Percentiles rank a stretch among this genome's conserved stretches.
Conservation (phyloP, 2,113 vertebrate genomes). For the Daboia siamensis region DNA sequence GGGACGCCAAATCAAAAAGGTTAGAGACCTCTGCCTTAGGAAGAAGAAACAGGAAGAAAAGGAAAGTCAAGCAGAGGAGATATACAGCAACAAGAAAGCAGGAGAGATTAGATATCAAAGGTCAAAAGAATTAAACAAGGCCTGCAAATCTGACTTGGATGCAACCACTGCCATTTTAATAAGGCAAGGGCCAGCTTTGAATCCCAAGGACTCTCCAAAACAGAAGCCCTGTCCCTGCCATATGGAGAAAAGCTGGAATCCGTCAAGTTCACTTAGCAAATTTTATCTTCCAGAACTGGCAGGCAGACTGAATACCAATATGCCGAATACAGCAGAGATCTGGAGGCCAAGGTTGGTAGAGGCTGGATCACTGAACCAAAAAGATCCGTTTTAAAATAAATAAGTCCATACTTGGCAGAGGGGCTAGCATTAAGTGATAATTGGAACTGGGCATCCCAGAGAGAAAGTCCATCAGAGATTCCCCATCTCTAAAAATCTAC, state of each 20-base stretch:
- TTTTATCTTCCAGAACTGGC: slow-evolving; percentile 78
- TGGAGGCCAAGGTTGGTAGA: slow-evolving; percentile 66
- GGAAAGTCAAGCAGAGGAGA: background rate
- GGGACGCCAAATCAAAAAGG: too few species aligned
- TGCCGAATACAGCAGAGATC: slow-evolving; percentile 72
- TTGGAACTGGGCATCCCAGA: slow-evolving; percentile 48
- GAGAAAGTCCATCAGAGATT: slow-evolving; percentile 10
- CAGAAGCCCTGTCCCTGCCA: slow-evolving; percentile 71
- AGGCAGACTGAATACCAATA: slow-evolving; percentile 73
- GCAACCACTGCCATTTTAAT: slow-evolving; percentile 77
- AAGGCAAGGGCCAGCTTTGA: slow-evolving; percentile 74
- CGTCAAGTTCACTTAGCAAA: slow-evolving; percentile 84
- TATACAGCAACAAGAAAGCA: background rate
- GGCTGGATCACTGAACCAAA: slow-evolving; percentile 64
- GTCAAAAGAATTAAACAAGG: slow-evolving; percentile 57
- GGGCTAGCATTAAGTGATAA: slow-evolving; percentile 57
- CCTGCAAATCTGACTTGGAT: slow-evolving; percentile 68
- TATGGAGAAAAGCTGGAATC: slow-evolving; percentile 83
- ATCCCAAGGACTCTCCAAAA: slow-evolving; percentile 64
- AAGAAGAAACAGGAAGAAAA: background rate
- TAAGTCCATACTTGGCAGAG: slow-evolving; percentile 38
- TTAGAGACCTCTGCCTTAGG: slow-evolving; percentile 14
- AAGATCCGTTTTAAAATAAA: slow-evolving; percentile 54
- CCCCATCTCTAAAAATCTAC: background rate
- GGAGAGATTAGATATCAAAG: slow-evolving; percentile 45